Evolutionary conservation across 2,888 invertebrate species (phyloP), one percentile per base, ranked within the genome.

Genomic region (Cordilura impudica): DNA sequence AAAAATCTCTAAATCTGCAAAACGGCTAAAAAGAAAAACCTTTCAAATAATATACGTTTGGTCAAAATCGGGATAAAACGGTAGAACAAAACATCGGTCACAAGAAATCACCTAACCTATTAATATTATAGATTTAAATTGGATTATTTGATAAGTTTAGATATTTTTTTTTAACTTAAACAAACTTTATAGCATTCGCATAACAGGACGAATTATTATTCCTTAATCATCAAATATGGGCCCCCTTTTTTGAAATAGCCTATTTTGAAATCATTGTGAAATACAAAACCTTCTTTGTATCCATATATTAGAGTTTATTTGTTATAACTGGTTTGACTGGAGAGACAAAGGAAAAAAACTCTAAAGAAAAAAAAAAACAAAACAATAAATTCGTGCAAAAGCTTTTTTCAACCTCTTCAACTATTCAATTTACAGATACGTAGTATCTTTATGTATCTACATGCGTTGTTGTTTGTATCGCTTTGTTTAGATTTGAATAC

Each of bases 291-390:
- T 79, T 49, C 19, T 21, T 63, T 70, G 53, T 58, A 45, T 35
- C 21, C 39, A 71, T 47, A 61, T 8, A 18, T 21, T 63, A 19
- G 61, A 63, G 71, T 67, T 31, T 61, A 75, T 75, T 66, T 72
- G 67, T 71, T 51, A 72, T 67, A 79, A 79, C 79, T 79, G 79
- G 79, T 79, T 79, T 79, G 35, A 39, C 19, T n/a, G 19, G 66
- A 66, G 54, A 45, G 6, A 73, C 69, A 78, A 65, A 78, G 56
- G 16, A 61, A 74, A 61, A 70, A 71, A 66, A 53, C 35, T 69
- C 60, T 60, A 71, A 43, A 53, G 12, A 23, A 53, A 45, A 61
- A 53, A 6, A 53, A 26, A 29, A 43, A 58, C n/a, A 39, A 47
- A 1, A 56, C 35, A 43, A 14, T 47, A 72, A 47, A 18, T 63